These are phyloP conservation scores for Azemiops feae DNA, from an alignment of 2,113 vertebrate genomes.

Conservation along the genomic window DNA sequence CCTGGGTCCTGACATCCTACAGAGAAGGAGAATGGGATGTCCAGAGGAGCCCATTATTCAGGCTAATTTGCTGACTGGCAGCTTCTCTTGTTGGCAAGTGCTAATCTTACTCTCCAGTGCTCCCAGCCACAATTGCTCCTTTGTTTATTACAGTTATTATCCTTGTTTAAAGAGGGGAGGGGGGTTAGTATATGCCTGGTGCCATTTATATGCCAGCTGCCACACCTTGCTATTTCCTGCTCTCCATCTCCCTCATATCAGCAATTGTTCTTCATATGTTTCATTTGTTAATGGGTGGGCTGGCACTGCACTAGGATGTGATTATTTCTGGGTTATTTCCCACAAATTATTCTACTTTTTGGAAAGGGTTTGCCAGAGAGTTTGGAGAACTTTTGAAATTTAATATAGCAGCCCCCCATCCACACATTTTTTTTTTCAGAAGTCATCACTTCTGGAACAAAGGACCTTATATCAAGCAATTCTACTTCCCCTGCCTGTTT, in stretches of 20 bases:
- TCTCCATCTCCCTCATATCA: background rate
- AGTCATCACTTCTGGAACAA: background rate
- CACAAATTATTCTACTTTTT: background rate
- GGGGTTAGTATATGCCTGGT: background rate
- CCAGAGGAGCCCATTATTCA: conserved; percentile 3
- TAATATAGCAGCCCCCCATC: background rate
- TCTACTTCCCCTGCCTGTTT: background rate
- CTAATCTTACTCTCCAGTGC: conserved; percentile 11
- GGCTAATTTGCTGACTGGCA: background rate
- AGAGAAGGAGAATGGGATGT: background rate
- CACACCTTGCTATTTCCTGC: conserved; percentile 9
- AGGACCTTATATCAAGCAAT: background rate
- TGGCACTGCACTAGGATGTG: background rate
- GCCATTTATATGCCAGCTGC: background rate
- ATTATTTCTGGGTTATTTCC: conserved; percentile 11
- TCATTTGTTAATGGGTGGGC: background rate
- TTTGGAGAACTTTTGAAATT: background rate
- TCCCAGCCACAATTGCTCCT: background rate
- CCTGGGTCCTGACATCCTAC: accelerated
- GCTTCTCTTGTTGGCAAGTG: conserved; percentile 9
- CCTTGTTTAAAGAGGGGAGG: background rate
- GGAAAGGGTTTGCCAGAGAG: background rate
- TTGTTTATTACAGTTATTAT: conserved; percentile 34
- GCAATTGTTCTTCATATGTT: conserved; percentile 4
- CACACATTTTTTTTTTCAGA: background rate